A percentile compares a stretch with the other conserved stretches of the same genome.
phyloP scores from a whole-genome alignment of 2,113 vertebrate species.

The Nansenia antarctica region DNA sequence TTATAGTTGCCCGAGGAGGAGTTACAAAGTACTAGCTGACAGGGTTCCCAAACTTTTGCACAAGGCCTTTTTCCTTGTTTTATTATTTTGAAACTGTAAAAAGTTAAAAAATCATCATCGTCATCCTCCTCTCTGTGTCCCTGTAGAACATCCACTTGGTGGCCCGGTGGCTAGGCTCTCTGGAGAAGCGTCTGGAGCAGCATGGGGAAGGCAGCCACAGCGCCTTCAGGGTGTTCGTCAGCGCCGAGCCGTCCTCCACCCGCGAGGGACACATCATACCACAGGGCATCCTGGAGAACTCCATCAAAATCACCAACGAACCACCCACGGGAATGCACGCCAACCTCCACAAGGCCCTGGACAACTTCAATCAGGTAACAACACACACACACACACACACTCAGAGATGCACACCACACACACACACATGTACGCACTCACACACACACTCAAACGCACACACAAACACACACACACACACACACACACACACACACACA shows the following conservation, averaged over 20 bases:
- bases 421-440: background rate
- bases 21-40: too few species aligned
- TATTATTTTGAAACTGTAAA: background rate
- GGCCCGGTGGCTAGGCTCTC: conserved; percentile 85
- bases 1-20: too few species aligned
- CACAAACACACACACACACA: too few species aligned
- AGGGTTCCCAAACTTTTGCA: too few species aligned
- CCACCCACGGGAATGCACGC: conserved; percentile 88
- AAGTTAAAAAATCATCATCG: too few species aligned
- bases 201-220: conserved; percentile 77
- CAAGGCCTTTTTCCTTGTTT: background rate
- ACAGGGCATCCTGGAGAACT: conserved; percentile 92
- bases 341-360: conserved; percentile 93
- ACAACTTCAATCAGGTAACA: conserved; percentile 93
- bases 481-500: background rate
- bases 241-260: conserved; percentile 86
- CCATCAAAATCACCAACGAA: conserved; percentile 95
- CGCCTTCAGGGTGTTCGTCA: conserved; percentile 87
- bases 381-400: background rate
- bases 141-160: conserved; percentile 93
- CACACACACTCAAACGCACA: background rate
- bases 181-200: conserved; percentile 92
- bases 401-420: too few species aligned
- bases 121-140: too few species aligned
- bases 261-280: conserved; percentile 86